phyloP scores from a whole-genome alignment of 2,113 vertebrate genomes.

The Eira barbara region DNA sequence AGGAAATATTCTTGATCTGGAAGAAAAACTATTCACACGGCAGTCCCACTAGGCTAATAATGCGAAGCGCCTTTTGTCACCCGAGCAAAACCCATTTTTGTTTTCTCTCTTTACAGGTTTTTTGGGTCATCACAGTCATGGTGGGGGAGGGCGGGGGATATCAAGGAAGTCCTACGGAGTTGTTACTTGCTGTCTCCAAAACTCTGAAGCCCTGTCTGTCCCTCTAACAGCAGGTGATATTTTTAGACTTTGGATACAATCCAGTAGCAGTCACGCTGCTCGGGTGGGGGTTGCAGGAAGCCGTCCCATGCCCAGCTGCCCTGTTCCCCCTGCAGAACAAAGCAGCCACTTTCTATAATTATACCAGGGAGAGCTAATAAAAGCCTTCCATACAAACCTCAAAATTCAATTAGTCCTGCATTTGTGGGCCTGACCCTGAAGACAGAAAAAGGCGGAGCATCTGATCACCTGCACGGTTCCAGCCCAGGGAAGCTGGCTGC shows the following conservation, averaged over 20 bases:
- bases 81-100: constrained; percentile 44
- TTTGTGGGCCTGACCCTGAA: constrained; percentile 62
- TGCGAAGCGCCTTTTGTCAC: constrained; percentile 37
- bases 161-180: not conserved
- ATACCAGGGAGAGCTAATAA: constrained; percentile 67
- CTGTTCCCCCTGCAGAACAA: constrained; percentile 53
- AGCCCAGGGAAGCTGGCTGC: not conserved
- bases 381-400: constrained; percentile 67
- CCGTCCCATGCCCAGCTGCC: constrained; percentile 59
- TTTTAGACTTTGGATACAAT: constrained; percentile 62
- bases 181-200: not conserved
- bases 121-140: not conserved
- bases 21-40: not conserved
- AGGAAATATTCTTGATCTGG: not conserved
- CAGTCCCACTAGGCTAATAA: not conserved
- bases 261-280: constrained; percentile 53
- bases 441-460: constrained; percentile 45
- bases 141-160: not conserved
- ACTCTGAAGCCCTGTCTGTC: constrained; percentile 33
- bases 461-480: constrained; percentile 8
- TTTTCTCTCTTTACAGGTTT: not conserved
- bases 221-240: constrained; percentile 42
- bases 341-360: constrained; percentile 67
- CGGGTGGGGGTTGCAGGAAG: not conserved
- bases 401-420: constrained; percentile 70